Conservation (phyloP, 2,797 vertebrate genomes). For the Rhinichthys osculus region DNA sequence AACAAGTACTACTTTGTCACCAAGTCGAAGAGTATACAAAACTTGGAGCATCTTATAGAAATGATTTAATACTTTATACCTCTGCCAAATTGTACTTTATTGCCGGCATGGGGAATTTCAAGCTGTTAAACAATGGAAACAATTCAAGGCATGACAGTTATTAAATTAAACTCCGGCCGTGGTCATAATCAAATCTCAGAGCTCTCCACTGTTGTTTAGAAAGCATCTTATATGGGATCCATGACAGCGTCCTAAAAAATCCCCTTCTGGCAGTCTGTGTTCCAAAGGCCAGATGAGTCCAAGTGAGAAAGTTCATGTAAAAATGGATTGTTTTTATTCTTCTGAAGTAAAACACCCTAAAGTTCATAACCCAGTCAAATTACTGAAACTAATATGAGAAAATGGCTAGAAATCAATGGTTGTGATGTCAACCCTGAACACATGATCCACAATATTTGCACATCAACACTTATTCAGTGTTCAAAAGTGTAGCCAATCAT, state of each 20-base stretch:
- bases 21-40: neutral
- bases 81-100: neutral
- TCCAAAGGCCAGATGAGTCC: neutral
- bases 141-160: slow-evolving; percentile 15
- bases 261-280: neutral
- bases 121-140: slow-evolving; percentile 20
- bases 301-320: neutral
- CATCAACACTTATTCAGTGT: neutral
- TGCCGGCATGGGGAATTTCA: neutral
- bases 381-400: neutral
- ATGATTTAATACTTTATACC: slow-evolving; percentile 13
- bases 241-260: neutral
- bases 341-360: neutral
- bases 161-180: slow-evolving; percentile 8
- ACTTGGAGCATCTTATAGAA: neutral
- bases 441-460: neutral
- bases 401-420: neutral
- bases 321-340: neutral
- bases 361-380: slow-evolving; percentile 4
- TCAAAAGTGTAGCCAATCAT: neutral
- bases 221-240: neutral
- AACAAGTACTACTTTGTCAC: neutral
- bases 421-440: neutral
- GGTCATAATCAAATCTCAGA: slow-evolving; percentile 20
- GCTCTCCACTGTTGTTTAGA: slow-evolving; percentile 22